phyloP scores from a whole-genome alignment of 2,888 invertebrate genomes.

The Pristionchus arcanus region DNA sequence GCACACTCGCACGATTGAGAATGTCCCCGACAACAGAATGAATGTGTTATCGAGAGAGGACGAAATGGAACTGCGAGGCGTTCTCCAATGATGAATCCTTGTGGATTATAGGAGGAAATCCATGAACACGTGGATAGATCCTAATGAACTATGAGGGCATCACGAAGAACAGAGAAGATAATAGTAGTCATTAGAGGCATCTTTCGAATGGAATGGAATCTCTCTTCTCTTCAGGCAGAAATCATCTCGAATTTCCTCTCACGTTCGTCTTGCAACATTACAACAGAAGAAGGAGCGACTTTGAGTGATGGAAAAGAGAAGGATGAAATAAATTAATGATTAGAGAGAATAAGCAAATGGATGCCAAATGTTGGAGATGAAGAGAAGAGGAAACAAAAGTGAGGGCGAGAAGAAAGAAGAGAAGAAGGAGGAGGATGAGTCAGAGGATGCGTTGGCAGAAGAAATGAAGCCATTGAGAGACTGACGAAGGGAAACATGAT shows the following conservation, averaged over 20 bases:
- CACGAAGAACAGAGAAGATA: background rate
- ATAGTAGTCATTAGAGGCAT: background rate
- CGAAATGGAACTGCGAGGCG: background rate
- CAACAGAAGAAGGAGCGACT: conserved; percentile 7
- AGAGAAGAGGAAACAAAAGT: conserved; percentile 2
- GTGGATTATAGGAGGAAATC: background rate
- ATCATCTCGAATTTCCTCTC: background rate
- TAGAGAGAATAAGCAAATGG: conserved; percentile 26
- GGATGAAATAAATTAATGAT: background rate
- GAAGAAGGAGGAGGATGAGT: background rate
- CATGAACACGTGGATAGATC: background rate
- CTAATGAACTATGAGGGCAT: background rate
- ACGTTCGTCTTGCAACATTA: conserved; percentile 20
- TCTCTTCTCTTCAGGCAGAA: background rate
- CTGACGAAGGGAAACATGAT: background rate
- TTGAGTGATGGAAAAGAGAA: conserved; percentile 27
- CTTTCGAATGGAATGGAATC: background rate
- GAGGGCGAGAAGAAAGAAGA: background rate
- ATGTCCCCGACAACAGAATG: background rate
- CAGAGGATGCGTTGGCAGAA: conserved; percentile 4
- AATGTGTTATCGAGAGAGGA: background rate
- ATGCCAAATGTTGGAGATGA: conserved; percentile 1
- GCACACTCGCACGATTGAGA: conserved; percentile 12
- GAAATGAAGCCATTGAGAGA: background rate
- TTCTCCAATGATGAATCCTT: background rate